A percentile compares a stretch with the other conserved stretches of the same genome.
Evolutionary conservation across 2,113 vertebrate species (phyloP).

Genomic region (Acrocephalus kingi): DNA sequence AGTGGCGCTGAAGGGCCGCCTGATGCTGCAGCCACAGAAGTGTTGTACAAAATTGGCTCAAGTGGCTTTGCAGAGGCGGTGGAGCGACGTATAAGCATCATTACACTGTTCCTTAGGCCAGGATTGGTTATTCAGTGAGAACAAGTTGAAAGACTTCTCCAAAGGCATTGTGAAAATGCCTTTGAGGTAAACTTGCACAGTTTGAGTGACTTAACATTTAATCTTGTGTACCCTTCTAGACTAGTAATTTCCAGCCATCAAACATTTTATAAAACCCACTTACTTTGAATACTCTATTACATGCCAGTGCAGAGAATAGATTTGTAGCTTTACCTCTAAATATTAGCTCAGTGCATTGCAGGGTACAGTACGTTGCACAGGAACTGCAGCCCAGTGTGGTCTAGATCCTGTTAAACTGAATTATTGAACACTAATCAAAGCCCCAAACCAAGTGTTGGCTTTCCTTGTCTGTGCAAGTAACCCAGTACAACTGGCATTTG

Average conservation of each 20-base stretch:
- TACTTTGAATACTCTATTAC: background rate
- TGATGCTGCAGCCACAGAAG: background rate
- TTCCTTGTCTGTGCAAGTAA: background rate
- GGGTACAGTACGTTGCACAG: background rate
- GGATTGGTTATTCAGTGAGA: background rate
- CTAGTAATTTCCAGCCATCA: background rate
- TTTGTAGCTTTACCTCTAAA: background rate
- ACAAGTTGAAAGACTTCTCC: background rate
- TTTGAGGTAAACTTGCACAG: background rate
- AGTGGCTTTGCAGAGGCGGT: background rate
- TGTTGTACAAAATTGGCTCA: background rate
- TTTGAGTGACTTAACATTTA: constrained; percentile 9
- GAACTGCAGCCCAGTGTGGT: background rate
- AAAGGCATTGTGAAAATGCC: background rate
- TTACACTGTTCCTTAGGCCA: background rate
- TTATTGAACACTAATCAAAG: background rate
- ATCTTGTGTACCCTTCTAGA: constrained; percentile 16
- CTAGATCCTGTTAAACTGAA: background rate
- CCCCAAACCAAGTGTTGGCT: background rate
- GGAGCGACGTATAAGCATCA: background rate
- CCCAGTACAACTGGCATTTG: background rate
- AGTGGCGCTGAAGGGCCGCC: background rate
- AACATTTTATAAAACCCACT: background rate
- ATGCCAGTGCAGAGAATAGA: background rate
- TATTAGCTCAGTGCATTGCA: background rate